A percentile compares a stretch with the other conserved stretches of the same genome.
phyloP scores from a whole-genome alignment of 2,113 vertebrate genomes.

The Leptocoma aspasia region DNA sequence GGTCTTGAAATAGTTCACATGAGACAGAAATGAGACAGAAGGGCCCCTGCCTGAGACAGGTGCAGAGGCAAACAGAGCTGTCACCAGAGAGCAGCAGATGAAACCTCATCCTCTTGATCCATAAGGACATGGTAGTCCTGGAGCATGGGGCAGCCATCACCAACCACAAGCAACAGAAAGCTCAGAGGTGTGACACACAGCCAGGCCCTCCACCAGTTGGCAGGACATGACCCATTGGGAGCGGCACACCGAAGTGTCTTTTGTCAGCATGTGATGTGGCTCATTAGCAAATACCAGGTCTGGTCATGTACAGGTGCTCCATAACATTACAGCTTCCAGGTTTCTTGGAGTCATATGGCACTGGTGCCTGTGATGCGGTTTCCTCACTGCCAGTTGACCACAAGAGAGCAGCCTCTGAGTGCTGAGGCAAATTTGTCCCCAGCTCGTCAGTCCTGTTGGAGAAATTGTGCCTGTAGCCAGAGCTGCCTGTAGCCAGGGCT shows the following conservation, averaged over 20 bases:
- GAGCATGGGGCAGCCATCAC: not conserved
- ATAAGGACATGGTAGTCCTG: not conserved
- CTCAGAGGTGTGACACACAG: not conserved
- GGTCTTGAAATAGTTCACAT: not conserved
- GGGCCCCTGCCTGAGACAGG: not conserved
- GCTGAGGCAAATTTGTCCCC: not conserved
- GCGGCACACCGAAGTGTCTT: not conserved
- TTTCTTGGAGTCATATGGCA: not conserved
- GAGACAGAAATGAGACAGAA: not conserved
- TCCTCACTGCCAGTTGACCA: rapidly evolving
- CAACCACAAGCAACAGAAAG: not conserved
- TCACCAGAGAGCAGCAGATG: not conserved
- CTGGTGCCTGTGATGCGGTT: not conserved
- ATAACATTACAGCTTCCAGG: not conserved
- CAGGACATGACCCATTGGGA: not conserved
- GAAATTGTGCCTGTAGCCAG: not conserved
- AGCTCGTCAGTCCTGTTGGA: not conserved
- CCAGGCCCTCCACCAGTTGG: not conserved
- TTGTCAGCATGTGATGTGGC: not conserved
- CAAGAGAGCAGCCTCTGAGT: not conserved
- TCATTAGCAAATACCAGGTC: not conserved
- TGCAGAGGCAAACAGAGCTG: not conserved
- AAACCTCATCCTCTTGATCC: not conserved
- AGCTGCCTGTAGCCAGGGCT: not conserved
- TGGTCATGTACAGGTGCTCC: not conserved